These are phyloP conservation scores for Sebastes reedi DNA, from an alignment of 2,797 vertebrate species.

Conservation along the genomic window DNA sequence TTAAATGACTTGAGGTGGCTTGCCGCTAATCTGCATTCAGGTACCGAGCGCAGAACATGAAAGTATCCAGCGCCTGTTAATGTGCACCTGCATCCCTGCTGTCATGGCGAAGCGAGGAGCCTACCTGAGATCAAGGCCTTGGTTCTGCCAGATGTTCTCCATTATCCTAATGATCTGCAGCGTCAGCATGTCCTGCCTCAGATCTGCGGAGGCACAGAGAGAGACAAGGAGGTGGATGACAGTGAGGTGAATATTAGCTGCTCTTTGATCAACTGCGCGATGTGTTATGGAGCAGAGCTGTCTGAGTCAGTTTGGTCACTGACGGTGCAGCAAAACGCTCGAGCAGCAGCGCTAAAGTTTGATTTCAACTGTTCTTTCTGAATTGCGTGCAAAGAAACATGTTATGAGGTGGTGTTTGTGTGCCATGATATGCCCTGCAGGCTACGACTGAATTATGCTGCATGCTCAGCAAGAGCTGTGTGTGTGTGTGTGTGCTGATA, in stretches of 20 bases:
- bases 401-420: slow-evolving; percentile 27
- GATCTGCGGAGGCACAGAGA: slow-evolving; percentile 80
- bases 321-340: slow-evolving; percentile 31
- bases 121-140: slow-evolving; percentile 98
- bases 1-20: slow-evolving; percentile 34
- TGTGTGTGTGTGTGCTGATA: background rate
- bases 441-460: slow-evolving; percentile 12
- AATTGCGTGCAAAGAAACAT: slow-evolving; percentile 9
- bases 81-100: slow-evolving; percentile 62
- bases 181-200: slow-evolving; percentile 98
- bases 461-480: slow-evolving; percentile 16
- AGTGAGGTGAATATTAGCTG: slow-evolving; percentile 51
- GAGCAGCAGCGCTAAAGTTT: slow-evolving; percentile 6
- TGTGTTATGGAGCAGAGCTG: slow-evolving; percentile 61
- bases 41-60: slow-evolving; percentile 45
- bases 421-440: slow-evolving; percentile 15
- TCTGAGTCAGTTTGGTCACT: slow-evolving; percentile 55
- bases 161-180: slow-evolving; percentile 99
- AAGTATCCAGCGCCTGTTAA: slow-evolving; percentile 48
- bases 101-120: slow-evolving; percentile 55
- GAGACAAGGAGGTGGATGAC: slow-evolving; percentile 55
- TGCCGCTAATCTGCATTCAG: slow-evolving; percentile 52
- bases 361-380: slow-evolving; percentile 20
- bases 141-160: slow-evolving; percentile 99
- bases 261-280: slow-evolving; percentile 70